Base-by-base conservation (phyloP, 1,140 invertebrate species). In the Diorhabda carinulata region DNA sequence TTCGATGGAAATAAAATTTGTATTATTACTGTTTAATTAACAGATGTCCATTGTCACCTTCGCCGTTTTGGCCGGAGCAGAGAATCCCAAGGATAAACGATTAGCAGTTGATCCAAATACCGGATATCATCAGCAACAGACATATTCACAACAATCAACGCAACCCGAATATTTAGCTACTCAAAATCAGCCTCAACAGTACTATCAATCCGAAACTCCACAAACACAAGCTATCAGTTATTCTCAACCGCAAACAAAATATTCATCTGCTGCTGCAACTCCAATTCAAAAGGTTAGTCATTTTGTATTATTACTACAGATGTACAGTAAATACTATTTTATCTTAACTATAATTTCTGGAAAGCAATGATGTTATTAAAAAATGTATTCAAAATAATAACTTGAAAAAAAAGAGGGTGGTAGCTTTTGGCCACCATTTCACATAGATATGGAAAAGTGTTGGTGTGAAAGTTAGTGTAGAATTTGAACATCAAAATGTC, bases 51-150 rank as follows among this genome's bases (percentile, higher is more conserved):
- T 70, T 59, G 57, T 70, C 10, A 47, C 59, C 5, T 7, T 70
- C 8, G 68, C 61, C 56, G 69, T 59, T 8, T 3, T 66, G 45
- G 56, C 64, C 9, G 25, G 61, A 8, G 69, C 63, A 44, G 64
- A 70, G 56, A 44, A 61, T 10, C 58, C 44, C 6, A 64, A 70
- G 42, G 69, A 70, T 5, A 70, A 70, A 52, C 69, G 69, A 56
- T 62, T 62, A 9, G 58, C 47, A 40, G 63, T 57, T 3, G 64
- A 43, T 25, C 64, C 69, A 45, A 60, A 58, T 59, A 43, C 47
- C 47, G 47, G 47, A 52, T 52, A 52, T n/a, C 47, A 52, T 52
- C 47, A 52, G 3, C 6, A 9, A 6, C 5, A 6, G 6, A 8
- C 47, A 8, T 52, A 52, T n/a, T 25, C 64, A 64, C 58, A 60